These are phyloP conservation scores for Ganaspis brasiliensis DNA, from an alignment of 2,888 invertebrate genomes.

Conservation along the genomic window DNA sequence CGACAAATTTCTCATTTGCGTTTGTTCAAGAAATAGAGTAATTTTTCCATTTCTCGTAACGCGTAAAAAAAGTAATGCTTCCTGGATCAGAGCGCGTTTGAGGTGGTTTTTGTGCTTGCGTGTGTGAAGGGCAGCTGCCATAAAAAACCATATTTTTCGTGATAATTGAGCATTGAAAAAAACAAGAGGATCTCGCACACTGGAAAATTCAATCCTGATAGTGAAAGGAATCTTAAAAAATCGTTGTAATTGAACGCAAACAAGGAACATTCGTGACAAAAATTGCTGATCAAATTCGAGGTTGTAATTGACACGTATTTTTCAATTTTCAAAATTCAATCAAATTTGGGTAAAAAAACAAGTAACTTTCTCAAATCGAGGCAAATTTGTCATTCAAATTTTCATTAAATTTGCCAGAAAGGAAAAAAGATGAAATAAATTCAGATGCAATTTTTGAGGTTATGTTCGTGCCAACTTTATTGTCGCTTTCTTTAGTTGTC, in stretches of 20 bases:
- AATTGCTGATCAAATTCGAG: background rate
- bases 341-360: background rate
- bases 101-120: conserved; percentile 23
- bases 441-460: conserved; percentile 3
- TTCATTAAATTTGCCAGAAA: background rate
- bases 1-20: background rate
- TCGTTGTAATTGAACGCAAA: background rate
- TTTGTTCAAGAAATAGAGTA: background rate
- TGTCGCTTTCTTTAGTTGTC: conserved; percentile 13
- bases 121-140: conserved; percentile 26
- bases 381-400: background rate
- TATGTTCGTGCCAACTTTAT: conserved; percentile 2
- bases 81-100: background rate
- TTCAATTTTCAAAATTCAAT: background rate
- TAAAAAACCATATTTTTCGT: conserved; percentile 27
- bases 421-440: background rate
- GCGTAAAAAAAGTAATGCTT: background rate
- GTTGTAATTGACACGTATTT: background rate
- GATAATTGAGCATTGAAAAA: conserved; percentile 7
- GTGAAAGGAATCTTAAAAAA: conserved; percentile 7
- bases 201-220: background rate
- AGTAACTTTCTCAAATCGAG: background rate
- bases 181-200: background rate
- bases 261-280: conserved; percentile 5
- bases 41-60: background rate